Conservation (phyloP, 2,113 vertebrate species). For the Phalacrocorax brasilianus region DNA sequence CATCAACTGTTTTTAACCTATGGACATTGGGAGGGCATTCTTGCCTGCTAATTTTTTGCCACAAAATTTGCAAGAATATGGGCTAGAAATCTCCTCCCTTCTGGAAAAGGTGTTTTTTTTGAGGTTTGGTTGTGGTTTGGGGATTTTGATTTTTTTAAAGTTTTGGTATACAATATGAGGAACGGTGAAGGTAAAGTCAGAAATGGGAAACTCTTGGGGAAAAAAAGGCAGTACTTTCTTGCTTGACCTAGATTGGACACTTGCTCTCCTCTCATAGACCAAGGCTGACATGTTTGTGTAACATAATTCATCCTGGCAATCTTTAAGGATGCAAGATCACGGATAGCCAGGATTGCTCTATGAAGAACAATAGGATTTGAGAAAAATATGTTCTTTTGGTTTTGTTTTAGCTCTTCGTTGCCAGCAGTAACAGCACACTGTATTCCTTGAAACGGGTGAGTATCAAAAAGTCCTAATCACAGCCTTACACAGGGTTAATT, state of each 20-base stretch:
- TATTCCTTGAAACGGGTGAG: background rate
- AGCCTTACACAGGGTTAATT: constrained; percentile 32
- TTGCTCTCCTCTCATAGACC: background rate
- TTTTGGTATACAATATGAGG: background rate
- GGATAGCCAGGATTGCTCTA: background rate
- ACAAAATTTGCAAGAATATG: background rate
- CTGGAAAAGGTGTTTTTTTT: background rate
- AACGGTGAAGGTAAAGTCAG: background rate
- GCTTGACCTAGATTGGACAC: background rate
- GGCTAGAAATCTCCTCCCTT: background rate
- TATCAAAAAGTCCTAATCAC: background rate
- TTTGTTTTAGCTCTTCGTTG: background rate
- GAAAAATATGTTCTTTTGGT: background rate
- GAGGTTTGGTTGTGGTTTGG: background rate
- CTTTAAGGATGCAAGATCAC: background rate
- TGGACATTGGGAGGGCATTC: background rate
- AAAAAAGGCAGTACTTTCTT: background rate
- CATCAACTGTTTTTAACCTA: background rate
- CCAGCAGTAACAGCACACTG: background rate
- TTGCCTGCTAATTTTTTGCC: background rate
- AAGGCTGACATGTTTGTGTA: background rate
- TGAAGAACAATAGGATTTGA: constrained; percentile 13
- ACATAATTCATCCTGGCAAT: background rate
- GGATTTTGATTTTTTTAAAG: background rate
- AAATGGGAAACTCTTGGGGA: background rate